Conservation (phyloP, 2,888 invertebrate species). For the Silvanus unidentatus region DNA sequence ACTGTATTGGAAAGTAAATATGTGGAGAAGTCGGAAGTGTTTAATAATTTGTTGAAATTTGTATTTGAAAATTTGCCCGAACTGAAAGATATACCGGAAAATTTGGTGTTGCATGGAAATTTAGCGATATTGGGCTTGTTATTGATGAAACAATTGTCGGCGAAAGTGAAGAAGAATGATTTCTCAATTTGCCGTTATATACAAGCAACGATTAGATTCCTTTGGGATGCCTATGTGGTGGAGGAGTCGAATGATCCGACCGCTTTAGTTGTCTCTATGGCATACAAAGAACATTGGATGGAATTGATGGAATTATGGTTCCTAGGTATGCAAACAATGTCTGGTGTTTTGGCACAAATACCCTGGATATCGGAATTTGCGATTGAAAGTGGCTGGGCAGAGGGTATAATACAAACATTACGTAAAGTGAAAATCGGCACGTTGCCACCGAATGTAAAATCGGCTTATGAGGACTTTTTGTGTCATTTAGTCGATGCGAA, state of each 20-base stretch:
- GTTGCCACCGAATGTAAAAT: slow-evolving; percentile 76
- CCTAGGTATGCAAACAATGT: slow-evolving; percentile 87
- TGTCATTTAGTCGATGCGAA: slow-evolving; percentile 80
- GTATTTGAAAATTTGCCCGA: slow-evolving; percentile 81
- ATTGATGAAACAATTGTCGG: slow-evolving; percentile 75
- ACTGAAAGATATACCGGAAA: slow-evolving; percentile 74
- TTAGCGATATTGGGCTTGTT: slow-evolving; percentile 76
- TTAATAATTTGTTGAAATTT: slow-evolving; percentile 76
- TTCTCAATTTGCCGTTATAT: slow-evolving; percentile 85
- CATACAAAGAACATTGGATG: slow-evolving; percentile 83
- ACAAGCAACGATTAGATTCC: slow-evolving; percentile 80
- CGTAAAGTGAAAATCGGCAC: slow-evolving; percentile 78
- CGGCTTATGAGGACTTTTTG: slow-evolving; percentile 85
- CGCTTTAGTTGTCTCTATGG: slow-evolving; percentile 75
- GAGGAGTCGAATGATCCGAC: slow-evolving; percentile 82
- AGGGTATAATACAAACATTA: slow-evolving; percentile 77
- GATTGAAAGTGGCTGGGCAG: slow-evolving; percentile 90
- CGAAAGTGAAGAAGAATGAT: slow-evolving; percentile 79
- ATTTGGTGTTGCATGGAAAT: slow-evolving; percentile 80
- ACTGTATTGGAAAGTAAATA: slow-evolving; percentile 81
- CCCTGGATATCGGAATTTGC: slow-evolving; percentile 89
- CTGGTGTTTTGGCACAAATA: slow-evolving; percentile 64
- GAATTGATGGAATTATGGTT: slow-evolving; percentile 90
- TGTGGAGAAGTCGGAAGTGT: slow-evolving; percentile 71
- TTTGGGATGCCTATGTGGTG: slow-evolving; percentile 89